Evolutionary conservation across 2,113 vertebrate species (phyloP).

Genomic region (Muntiacus reevesi): DNA sequence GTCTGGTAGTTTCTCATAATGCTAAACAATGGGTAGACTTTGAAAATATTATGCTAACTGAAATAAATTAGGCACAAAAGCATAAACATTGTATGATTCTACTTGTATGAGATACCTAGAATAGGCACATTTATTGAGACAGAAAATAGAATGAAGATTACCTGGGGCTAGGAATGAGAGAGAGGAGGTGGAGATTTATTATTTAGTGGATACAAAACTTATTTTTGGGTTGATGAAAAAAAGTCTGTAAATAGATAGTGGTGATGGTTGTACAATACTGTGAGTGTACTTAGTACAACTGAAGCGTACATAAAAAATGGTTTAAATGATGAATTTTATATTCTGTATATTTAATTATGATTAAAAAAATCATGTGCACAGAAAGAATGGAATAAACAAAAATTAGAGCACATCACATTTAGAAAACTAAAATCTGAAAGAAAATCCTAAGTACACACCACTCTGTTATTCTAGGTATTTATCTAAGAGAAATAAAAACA

Average conservation of each 20-base stretch:
- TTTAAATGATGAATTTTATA: not conserved
- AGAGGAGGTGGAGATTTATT: not conserved
- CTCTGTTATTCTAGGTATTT: not conserved
- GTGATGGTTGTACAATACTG: not conserved
- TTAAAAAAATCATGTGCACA: not conserved
- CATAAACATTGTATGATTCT: not conserved
- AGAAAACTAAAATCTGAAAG: not conserved
- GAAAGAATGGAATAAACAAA: not conserved
- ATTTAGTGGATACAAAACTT: not conserved
- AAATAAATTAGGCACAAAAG: not conserved
- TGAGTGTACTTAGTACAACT: not conserved
- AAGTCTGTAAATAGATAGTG: not conserved
- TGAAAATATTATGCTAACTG: not conserved
- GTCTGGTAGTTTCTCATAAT: not conserved
- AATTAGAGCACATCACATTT: not conserved
- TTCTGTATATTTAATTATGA: not conserved
- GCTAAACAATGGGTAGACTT: not conserved
- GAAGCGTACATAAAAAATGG: not conserved
- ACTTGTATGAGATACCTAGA: not conserved
- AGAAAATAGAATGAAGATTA: not conserved
- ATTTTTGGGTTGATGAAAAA: not conserved
- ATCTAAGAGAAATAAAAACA: slow-evolving; percentile 1
- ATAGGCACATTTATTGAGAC: not conserved
- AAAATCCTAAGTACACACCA: not conserved
- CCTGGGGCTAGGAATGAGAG: not conserved